Conservation (phyloP, 64 coral and sea anemone genomes). For the Pachyseris speciosa region DNA sequence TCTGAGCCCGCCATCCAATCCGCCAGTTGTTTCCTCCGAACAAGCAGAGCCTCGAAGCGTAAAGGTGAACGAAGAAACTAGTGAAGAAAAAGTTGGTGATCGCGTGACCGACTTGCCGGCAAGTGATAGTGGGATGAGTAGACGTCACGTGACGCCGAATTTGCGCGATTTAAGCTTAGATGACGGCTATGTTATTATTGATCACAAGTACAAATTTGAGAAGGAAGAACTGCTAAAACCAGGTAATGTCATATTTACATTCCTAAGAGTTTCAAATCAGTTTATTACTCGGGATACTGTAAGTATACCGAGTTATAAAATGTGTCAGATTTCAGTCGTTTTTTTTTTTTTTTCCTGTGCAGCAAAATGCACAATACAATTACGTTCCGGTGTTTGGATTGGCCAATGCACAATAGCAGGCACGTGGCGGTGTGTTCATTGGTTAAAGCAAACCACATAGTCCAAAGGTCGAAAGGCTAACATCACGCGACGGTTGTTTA, state of each 20-base stretch:
- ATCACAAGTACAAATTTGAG: constrained; percentile 6
- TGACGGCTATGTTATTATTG: constrained; percentile 90
- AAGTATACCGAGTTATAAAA: no score
- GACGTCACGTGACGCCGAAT: background rate
- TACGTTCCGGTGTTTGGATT: no score
- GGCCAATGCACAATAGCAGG: no score
- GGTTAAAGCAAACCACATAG: no score
- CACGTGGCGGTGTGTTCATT: no score
- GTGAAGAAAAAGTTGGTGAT: background rate
- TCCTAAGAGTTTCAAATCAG: no score
- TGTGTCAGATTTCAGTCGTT: no score
- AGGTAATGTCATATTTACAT: constrained; percentile 12
- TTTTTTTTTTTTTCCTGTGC: no score
- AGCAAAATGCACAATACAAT: no score
- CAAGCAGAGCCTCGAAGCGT: background rate
- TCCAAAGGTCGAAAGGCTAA: no score
- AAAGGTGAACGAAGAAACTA: background rate
- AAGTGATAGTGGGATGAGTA: background rate
- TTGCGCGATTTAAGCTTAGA: constrained; percentile 54
- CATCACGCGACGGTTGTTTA: no score
- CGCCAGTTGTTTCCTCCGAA: background rate
- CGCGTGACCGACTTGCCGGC: background rate
- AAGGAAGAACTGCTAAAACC: background rate
- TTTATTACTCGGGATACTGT: background rate
- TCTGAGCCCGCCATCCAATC: background rate